Conservation (phyloP, 2,113 vertebrate species). For the Cephalopterus ornatus region DNA sequence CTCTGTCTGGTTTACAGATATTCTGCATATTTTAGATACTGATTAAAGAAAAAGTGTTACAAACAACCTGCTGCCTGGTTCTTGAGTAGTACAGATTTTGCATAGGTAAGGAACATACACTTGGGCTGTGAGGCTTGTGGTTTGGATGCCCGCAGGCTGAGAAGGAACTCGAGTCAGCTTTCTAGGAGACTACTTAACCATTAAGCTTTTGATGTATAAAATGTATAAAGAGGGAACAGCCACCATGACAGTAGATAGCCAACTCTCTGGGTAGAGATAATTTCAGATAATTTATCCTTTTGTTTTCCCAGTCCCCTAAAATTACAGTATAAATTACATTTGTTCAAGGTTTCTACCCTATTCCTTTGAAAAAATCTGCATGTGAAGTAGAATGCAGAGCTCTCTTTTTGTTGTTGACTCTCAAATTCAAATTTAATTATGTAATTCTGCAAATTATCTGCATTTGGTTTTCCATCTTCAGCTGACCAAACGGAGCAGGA, state of each 20-base stretch:
- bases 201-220: neutral
- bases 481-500: neutral
- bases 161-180: neutral
- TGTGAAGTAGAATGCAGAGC: neutral
- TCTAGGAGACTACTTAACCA: neutral
- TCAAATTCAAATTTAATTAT: neutral
- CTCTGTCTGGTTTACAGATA: neutral
- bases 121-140: neutral
- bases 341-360: neutral
- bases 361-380: neutral
- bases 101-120: neutral
- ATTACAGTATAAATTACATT: neutral
- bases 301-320: neutral
- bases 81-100: neutral
- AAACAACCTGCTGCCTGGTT: neutral
- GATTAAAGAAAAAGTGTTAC: neutral
- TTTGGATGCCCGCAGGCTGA: neutral
- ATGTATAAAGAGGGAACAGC: neutral
- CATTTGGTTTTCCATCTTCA: neutral
- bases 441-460: neutral
- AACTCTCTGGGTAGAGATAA: neutral
- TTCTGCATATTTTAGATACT: neutral
- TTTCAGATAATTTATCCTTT: neutral
- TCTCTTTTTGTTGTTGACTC: neutral
- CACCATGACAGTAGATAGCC: neutral